Base-by-base conservation (phyloP, 64 coral and sea anemone species). In the Actinia equina region DNA sequence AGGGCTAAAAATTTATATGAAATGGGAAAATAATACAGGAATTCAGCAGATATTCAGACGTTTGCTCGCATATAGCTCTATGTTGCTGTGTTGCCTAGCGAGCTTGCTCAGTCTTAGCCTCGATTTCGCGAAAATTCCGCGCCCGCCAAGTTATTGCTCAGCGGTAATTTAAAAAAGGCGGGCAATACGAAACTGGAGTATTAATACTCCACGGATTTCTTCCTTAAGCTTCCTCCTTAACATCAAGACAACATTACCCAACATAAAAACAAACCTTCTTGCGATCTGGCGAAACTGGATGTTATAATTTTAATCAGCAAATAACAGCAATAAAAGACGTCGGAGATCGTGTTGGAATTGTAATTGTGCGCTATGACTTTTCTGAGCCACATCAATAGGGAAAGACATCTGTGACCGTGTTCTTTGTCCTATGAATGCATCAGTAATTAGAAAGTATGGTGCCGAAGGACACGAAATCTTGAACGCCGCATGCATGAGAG, bases 351-450 rank as follows among this genome's bases (percentile, higher is more conserved):
- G 16, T 63, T 8, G 56, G 84, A 1, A 64, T 86, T 51, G 7
- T 27, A 20, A 60, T 86, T 10, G 45, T 23, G 55, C 16, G 86
- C 14, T 88, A 83, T 56, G 86, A 92, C 53, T 88, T 58, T 55
- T 92, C 91, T 3, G 91, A 88, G 86, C 91, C 80, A 17, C 67
- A 37, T 2, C 86, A 88, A n/a, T n/a, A 52, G 91, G 86, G 6
- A 92, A 92, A 53, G 91, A 92, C 84, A 46, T 88, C 8, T 92
- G 91, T 49, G 91, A 92, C 60, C 69, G 91, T 58, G 76, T 92
- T 88, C n/a, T 92, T 18, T 92, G 80, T 23, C 86, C 86, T 0
- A 88, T 92, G 86, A 92, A 78, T 16, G 79, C 23, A 16, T 43
- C 79, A 67, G 54, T 13, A 56, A 84, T 92, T 60, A 52, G 67